phyloP scores from a whole-genome alignment of 2,888 invertebrate species.

The Pimpla rufipes region DNA sequence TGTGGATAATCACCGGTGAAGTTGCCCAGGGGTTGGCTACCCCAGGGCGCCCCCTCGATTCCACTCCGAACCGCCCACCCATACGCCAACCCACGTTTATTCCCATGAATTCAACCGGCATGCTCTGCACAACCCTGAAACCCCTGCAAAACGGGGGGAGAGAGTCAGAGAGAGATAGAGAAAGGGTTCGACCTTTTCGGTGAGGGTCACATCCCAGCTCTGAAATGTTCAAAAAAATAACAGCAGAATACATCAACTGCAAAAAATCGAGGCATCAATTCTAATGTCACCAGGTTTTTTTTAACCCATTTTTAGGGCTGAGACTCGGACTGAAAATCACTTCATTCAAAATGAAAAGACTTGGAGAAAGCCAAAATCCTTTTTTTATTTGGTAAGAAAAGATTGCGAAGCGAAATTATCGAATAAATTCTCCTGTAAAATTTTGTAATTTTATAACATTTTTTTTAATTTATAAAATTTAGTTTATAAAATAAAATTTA shows the following conservation, averaged over 20 bases:
- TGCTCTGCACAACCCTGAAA: constrained; percentile 8
- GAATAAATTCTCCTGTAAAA: too few species aligned
- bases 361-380: too few species aligned
- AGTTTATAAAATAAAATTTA: not conserved
- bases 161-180: not conserved
- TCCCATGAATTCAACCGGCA: constrained; percentile 20
- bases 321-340: too few species aligned
- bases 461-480: not conserved
- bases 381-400: too few species aligned
- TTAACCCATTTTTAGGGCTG: too few species aligned
- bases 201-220: not conserved
- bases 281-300: not conserved
- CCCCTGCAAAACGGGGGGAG: not conserved
- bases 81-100: constrained; percentile 1
- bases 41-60: constrained; percentile 10
- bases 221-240: constrained; percentile 19
- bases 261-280: not conserved
- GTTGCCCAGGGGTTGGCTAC: constrained; percentile 11
- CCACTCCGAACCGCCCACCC: constrained; percentile 12
- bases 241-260: not conserved
- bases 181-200: constrained; percentile 17
- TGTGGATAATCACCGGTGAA: constrained; percentile 34
- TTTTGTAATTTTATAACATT: too few species aligned
- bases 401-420: too few species aligned
- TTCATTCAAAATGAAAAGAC: too few species aligned